phyloP scores from a whole-genome alignment of 2,797 vertebrate species.

The Pteronotus mesoamericanus region DNA sequence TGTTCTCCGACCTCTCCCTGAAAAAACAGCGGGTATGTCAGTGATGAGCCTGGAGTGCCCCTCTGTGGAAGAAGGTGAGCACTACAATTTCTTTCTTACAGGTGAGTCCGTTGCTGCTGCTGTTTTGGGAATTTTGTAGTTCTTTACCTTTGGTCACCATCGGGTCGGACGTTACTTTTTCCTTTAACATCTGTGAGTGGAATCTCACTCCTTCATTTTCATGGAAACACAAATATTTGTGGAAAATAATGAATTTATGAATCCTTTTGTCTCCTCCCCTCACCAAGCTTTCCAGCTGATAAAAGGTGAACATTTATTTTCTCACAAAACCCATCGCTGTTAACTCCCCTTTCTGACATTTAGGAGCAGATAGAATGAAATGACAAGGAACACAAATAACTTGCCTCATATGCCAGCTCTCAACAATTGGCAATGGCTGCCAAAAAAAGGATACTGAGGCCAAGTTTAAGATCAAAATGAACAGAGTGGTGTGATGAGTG shows the following conservation, averaged over 20 bases:
- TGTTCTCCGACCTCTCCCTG: fast-evolving
- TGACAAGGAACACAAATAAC: background rate
- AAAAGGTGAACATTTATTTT: background rate
- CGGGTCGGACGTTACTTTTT: background rate
- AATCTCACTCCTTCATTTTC: background rate
- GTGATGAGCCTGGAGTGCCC: slow-evolving; percentile 76
- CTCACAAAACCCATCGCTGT: background rate
- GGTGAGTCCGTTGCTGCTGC: fast-evolving
- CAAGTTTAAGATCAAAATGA: background rate
- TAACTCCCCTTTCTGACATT: background rate
- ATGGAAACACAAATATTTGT: background rate
- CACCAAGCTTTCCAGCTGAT: background rate
- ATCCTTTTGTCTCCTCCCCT: background rate
- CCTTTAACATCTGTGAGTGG: background rate
- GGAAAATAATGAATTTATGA: background rate
- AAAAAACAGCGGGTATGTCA: background rate
- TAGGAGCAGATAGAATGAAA: background rate
- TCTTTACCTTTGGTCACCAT: background rate
- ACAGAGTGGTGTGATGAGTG: background rate
- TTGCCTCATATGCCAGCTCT: background rate
- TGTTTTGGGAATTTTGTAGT: background rate
- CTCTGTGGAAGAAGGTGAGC: slow-evolving; percentile 48
- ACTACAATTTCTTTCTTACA: background rate
- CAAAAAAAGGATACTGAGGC: background rate
- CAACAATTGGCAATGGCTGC: background rate